Evolutionary conservation across 2,797 vertebrate genomes (phyloP).

Genomic region (Sebastes hubbsi): DNA sequence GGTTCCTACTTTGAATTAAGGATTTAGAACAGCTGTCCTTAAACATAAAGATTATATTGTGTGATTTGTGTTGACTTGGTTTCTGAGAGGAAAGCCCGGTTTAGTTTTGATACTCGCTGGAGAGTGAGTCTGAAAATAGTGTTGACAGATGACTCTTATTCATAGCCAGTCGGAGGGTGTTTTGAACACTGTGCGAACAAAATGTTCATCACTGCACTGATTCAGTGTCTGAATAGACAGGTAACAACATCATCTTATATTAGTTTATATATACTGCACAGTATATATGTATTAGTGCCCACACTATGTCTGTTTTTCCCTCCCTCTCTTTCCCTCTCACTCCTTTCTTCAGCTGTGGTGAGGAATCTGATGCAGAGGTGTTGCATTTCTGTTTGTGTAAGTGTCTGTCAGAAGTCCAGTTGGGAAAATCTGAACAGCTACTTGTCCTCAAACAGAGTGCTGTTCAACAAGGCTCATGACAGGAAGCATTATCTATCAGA

Average conservation of each 20-base stretch:
- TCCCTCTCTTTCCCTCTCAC: conserved; percentile 5
- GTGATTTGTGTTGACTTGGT: conserved; percentile 68
- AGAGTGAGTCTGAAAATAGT: conserved; percentile 55
- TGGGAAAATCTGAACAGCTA: conserved; percentile 60
- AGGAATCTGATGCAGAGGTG: conserved; percentile 82
- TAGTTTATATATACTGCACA: background rate
- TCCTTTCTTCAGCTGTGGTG: conserved; percentile 67
- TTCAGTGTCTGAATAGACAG: conserved; percentile 21
- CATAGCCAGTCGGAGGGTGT: conserved; percentile 38
- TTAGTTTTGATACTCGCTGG: conserved; percentile 52
- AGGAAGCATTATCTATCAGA: conserved; percentile 29
- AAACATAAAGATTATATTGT: conserved; percentile 78
- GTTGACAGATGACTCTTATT: conserved; percentile 61
- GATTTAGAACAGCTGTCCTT: conserved; percentile 79
- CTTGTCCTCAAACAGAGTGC: conserved; percentile 46
- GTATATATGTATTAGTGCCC: background rate
- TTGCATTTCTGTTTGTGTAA: conserved; percentile 79
- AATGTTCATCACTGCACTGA: conserved; percentile 31
- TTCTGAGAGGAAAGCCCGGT: conserved; percentile 43
- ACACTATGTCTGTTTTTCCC: background rate
- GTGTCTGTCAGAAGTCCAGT: conserved; percentile 67
- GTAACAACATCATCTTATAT: conserved; percentile 24
- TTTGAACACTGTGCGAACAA: conserved; percentile 36
- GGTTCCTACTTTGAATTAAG: conserved; percentile 77
- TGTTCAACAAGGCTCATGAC: conserved; percentile 24